Conservation (phyloP, 2,888 invertebrate genomes). For the Tiliacea aurago region DNA sequence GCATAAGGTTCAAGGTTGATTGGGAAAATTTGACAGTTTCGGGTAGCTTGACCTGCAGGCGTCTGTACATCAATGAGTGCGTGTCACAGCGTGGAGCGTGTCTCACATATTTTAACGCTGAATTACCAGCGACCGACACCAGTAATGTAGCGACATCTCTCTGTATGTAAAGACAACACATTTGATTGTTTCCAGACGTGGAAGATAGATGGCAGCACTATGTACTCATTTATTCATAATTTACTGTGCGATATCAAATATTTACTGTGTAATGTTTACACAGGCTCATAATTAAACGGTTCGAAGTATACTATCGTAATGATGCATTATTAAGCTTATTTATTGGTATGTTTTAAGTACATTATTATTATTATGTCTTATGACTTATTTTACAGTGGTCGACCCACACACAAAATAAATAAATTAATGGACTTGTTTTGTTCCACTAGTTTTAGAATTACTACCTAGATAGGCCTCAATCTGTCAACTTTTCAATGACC, state of each 20-base stretch:
- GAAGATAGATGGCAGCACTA: conserved; percentile 19
- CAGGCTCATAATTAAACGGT: not conserved
- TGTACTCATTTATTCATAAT: not conserved
- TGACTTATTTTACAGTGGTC: not conserved
- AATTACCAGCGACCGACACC: no score
- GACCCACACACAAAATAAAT: not conserved
- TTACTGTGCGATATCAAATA: not conserved
- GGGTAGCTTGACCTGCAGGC: no score
- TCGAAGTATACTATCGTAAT: not conserved
- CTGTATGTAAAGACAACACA: not conserved
- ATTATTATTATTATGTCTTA: not conserved
- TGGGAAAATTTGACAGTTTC: no score
- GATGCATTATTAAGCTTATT: not conserved
- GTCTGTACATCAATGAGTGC: no score
- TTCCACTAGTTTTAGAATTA: not conserved
- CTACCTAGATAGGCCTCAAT: not conserved
- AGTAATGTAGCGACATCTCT: conserved; percentile 36
- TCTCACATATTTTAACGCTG: no score
- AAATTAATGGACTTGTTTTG: not conserved
- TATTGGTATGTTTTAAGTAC: not conserved
- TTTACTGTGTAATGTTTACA: not conserved
- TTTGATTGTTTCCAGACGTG: not conserved
- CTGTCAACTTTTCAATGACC: not conserved
- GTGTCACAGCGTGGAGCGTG: no score
- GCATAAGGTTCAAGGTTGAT: no score